Evolutionary conservation across 2,888 invertebrate genomes (phyloP), one percentile per base, ranked within the genome.

Genomic region (Chloromyia formosa): DNA sequence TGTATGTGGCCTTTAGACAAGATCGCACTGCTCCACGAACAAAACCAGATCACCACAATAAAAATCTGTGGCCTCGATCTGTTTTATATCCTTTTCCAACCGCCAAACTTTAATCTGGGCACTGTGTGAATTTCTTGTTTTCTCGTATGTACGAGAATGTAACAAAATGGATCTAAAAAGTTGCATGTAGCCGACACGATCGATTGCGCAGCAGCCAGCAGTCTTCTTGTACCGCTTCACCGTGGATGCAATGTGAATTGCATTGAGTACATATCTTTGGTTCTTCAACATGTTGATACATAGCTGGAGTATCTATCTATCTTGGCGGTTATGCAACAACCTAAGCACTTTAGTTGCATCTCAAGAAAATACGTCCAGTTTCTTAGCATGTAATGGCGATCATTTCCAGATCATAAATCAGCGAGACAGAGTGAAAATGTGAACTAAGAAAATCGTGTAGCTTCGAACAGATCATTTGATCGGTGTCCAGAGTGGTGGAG

Each of bases 341-440:
- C 2, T 35, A 35, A 35, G 27, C 7, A 7, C 27, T 35, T 35
- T 35, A 35, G 23, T 60, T 22, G 56, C 18, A 35, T 35, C 27
- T 56, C 23, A 35, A 7, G 23, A 58, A 58, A 60, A 60, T 23
- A 23, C 18, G n/a, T 23, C 23, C 60, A 60, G 60, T 60, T 60
- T 60, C 20, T 20, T 56, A 16, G n/a, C 23, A 23, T 60, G 60
- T 27, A 60, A 60, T 60, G 60, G 60, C 60, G 27, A 60, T 60
- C 60, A 60, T 60, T 60, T 60, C 60, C 60, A 60, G 60, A 60
- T 60, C 60, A 60, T 60, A 60, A 60, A 60, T 60, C 60, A 60
- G 60, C 23, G 27, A 27, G 23, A 60, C 27, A 35, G 3, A 35
- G 27, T 35, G 27, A 23, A 27, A 27, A 14, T 60, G 60, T 53